phyloP scores from a whole-genome alignment of 2,888 invertebrate species.

The Gibbula magus region DNA sequence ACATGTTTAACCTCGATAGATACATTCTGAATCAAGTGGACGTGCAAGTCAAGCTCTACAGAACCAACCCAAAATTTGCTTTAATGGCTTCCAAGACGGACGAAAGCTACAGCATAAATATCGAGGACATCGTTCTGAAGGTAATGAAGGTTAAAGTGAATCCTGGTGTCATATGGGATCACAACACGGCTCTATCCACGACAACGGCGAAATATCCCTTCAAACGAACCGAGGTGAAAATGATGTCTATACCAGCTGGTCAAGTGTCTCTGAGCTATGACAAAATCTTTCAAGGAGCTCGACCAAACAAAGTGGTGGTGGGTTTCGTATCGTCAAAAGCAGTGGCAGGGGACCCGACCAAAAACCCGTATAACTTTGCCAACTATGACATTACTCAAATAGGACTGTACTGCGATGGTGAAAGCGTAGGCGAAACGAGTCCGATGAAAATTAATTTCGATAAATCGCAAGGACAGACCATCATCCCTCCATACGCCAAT shows the following conservation, averaged over 20 bases:
- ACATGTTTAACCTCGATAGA: conserved; percentile 26
- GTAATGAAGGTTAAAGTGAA: conserved; percentile 23
- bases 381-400: not conserved
- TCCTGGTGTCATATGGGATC: conserved; percentile 37
- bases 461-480: no score
- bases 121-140: conserved; percentile 1
- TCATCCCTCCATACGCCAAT: not conserved
- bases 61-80: conserved; percentile 20
- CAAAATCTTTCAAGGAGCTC: not conserved
- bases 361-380: not conserved
- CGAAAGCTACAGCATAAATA: not conserved
- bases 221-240: not conserved
- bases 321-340: not conserved
- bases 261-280: not conserved
- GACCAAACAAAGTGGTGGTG: not conserved
- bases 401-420: not conserved
- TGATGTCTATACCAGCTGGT: not conserved
- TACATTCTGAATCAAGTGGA: conserved; percentile 31
- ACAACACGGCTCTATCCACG: conserved; percentile 14
- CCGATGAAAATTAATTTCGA: no score
- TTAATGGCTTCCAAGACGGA: conserved; percentile 5
- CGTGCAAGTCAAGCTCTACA: conserved; percentile 22
- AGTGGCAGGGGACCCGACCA: not conserved
- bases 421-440: not conserved
- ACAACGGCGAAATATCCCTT: not conserved